Evolutionary conservation across 1,140 invertebrate species (phyloP).

Genomic region (Polyergus mexicanus): DNA sequence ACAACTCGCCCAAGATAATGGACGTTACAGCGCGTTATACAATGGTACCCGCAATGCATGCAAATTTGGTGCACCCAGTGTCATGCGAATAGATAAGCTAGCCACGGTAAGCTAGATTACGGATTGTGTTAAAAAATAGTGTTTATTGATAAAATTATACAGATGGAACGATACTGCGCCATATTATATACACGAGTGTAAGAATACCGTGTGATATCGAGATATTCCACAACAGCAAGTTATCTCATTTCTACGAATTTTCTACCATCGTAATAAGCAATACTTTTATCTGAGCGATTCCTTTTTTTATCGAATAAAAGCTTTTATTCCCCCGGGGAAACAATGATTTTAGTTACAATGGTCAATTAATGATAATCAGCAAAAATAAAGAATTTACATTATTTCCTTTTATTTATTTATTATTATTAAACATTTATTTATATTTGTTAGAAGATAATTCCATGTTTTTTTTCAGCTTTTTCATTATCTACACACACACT

Average conservation of each 20-base stretch:
- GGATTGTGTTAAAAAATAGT: conserved; percentile 36
- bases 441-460: not conserved
- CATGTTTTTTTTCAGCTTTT: not conserved
- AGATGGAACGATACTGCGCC: not conserved
- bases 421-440: not conserved
- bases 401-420: not conserved
- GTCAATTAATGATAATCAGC: not conserved
- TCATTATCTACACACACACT: too few species aligned
- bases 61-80: conserved; percentile 45
- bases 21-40: conserved; percentile 40
- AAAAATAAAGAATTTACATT: not conserved
- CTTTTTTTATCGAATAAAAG: not conserved
- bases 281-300: not conserved
- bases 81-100: conserved; percentile 40
- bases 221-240: not conserved
- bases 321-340: not conserved
- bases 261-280: not conserved
- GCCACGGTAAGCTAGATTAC: conserved; percentile 32
- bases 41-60: conserved; percentile 50
- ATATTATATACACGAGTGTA: not conserved
- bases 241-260: not conserved
- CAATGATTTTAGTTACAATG: not conserved
- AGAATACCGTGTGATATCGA: not conserved
- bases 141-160: conserved; percentile 32
- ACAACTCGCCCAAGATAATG: conserved; percentile 55